A percentile compares a stretch with the other conserved stretches of the same genome.
Conservation (phyloP, 2,797 vertebrate genomes). For the Podarcis lilfordi region DNA sequence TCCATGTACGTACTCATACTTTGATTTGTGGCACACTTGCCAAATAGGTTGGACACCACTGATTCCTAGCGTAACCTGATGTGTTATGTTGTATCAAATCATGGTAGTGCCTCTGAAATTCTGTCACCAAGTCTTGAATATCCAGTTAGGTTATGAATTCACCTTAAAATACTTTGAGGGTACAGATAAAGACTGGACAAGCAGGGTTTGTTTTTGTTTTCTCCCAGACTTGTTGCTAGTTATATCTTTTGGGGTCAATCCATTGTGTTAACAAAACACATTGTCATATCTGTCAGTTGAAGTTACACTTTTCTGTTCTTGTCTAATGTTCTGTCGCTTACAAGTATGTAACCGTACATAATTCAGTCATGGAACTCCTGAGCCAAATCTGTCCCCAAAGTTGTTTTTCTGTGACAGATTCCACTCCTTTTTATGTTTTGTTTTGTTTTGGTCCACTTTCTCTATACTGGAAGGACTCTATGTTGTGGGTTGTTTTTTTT, state of each 20-base stretch:
- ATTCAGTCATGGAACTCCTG: slow-evolving; percentile 60
- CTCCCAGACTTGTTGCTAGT: slow-evolving; percentile 31
- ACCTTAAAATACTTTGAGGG: slow-evolving; percentile 46
- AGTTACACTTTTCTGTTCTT: slow-evolving; percentile 46
- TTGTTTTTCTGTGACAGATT: slow-evolving; percentile 59
- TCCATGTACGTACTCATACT: not conserved
- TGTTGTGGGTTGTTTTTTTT: slow-evolving; percentile 84
- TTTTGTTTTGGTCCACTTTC: slow-evolving; percentile 54
- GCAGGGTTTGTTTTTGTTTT: slow-evolving; percentile 16
- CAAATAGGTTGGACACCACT: not conserved
- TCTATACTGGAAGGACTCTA: slow-evolving; percentile 79
- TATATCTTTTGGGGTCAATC: slow-evolving; percentile 44
- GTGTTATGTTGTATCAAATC: not conserved
- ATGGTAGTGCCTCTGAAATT: not conserved
- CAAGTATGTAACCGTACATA: slow-evolving; percentile 15
- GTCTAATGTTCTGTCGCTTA: slow-evolving; percentile 41
- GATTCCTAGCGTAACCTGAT: not conserved
- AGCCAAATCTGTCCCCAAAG: slow-evolving; percentile 71
- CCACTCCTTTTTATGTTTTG: slow-evolving; percentile 59
- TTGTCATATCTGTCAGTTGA: slow-evolving; percentile 29
- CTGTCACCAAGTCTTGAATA: not conserved
- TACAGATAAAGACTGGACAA: slow-evolving; percentile 38
- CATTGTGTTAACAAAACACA: slow-evolving; percentile 25
- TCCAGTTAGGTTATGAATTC: slow-evolving; percentile 27
- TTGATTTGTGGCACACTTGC: not conserved